These are phyloP conservation scores for Protobothrops flavoviridis DNA, from an alignment of 2,113 vertebrate species.

Conservation along the genomic window DNA sequence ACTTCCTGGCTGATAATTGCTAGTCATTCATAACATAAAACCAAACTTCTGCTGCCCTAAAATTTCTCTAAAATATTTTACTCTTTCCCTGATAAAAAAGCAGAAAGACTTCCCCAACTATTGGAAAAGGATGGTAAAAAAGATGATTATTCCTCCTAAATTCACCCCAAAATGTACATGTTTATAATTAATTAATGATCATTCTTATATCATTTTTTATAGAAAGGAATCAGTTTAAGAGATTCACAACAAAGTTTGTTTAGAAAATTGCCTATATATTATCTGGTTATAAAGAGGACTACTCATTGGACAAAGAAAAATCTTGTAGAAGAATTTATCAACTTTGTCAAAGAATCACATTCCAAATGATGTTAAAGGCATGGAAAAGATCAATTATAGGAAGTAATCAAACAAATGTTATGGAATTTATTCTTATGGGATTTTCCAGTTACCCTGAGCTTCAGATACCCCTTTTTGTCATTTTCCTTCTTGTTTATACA, in stretches of 20 bases:
- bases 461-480: background rate
- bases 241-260: background rate
- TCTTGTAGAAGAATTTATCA: background rate
- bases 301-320: background rate
- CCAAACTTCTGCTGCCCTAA: too few species aligned
- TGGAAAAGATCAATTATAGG: background rate
- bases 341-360: background rate
- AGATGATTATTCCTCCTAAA: background rate
- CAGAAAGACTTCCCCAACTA: background rate
- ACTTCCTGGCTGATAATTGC: background rate
- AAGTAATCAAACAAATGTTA: background rate
- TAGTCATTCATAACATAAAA: background rate
- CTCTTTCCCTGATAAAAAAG: background rate
- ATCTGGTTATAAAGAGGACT: background rate
- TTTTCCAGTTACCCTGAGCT: background rate
- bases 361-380: background rate
- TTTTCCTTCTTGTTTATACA: background rate
- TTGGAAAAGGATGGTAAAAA: background rate
- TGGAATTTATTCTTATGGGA: constrained; percentile 10
- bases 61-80: background rate
- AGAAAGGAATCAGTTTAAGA: background rate
- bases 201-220: background rate
- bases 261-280: background rate
- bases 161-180: background rate
- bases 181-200: background rate